Percentiles rank a stretch among this genome's conserved stretches.
phyloP scores from a whole-genome alignment of 1,140 invertebrate genomes.

The Helicoverpa armigera region DNA sequence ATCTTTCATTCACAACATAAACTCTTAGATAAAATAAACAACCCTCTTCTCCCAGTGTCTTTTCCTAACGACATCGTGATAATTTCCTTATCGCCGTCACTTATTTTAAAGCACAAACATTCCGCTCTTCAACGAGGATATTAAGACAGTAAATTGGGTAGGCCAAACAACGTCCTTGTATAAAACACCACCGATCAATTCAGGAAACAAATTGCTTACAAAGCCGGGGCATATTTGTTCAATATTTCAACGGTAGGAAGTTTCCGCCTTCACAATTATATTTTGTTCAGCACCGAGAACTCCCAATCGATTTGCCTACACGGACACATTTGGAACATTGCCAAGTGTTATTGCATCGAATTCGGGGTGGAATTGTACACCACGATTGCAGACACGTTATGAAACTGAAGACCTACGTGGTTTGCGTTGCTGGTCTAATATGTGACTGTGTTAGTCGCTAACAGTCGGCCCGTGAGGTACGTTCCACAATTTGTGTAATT shows the following conservation, averaged over 20 bases:
- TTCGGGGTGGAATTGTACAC: slow-evolving; percentile 60
- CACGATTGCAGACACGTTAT: slow-evolving; percentile 59
- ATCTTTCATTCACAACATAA: too few relatives aligned
- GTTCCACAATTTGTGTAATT: too few relatives aligned
- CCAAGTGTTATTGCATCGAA: slow-evolving; percentile 77
- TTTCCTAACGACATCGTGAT: neutral
- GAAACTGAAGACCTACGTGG: slow-evolving; percentile 44
- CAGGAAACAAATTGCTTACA: slow-evolving; percentile 40
- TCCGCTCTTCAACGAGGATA: neutral
- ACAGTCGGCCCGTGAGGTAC: neutral
- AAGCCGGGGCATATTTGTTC: slow-evolving; percentile 29
- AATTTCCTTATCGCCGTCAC: neutral
- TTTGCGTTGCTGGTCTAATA: slow-evolving; percentile 19
- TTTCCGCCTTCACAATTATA: slow-evolving; percentile 57
- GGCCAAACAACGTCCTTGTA: slow-evolving; percentile 26
- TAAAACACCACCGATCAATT: slow-evolving; percentile 39
- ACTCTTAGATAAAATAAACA: too few relatives aligned
- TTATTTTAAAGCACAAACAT: slow-evolving; percentile 1
- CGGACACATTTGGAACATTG: slow-evolving; percentile 73
- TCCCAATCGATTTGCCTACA: slow-evolving; percentile 74
- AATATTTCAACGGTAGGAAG: slow-evolving; percentile 36
- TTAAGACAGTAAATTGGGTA: slow-evolving; percentile 11
- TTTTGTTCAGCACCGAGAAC: slow-evolving; percentile 52
- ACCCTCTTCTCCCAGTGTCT: too few relatives aligned
- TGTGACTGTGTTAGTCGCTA: neutral